Evolutionary conservation across 2,888 invertebrate species (phyloP).

Genomic region (Caenorhabditis sp.): DNA sequence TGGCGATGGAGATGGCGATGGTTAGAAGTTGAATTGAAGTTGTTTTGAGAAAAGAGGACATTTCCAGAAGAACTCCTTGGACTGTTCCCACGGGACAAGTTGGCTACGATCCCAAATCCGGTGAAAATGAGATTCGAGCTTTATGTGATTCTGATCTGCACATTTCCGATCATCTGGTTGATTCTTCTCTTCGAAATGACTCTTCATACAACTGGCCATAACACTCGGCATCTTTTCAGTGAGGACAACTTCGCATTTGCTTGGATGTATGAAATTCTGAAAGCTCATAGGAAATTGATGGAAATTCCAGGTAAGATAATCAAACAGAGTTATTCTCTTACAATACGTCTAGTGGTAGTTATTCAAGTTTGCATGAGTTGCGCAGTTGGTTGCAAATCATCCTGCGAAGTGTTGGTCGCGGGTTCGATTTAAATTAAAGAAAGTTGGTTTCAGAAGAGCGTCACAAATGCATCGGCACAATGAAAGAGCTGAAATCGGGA

Average conservation of each 20-base stretch:
- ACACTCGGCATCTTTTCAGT: constrained; percentile 27
- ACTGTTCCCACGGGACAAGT: constrained; percentile 39
- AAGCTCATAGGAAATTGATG: constrained; percentile 34
- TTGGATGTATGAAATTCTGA: constrained; percentile 47
- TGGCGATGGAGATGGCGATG: constrained; percentile 20
- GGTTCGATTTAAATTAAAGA: no score
- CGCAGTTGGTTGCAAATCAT: no score
- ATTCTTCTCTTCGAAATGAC: constrained; percentile 37
- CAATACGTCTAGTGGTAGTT: no score
- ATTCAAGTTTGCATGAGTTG: no score
- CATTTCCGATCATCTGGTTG: constrained; percentile 18
- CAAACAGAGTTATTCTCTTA: no score
- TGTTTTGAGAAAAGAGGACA: neutral
- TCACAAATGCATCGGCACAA: constrained; percentile 50
- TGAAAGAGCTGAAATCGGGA: constrained; percentile 37
- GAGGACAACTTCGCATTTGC: constrained; percentile 36
- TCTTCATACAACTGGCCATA: constrained; percentile 34
- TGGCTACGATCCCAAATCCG: constrained; percentile 27
- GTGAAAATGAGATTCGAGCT: constrained; percentile 14
- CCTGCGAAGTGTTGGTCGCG: no score
- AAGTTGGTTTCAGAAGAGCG: constrained; percentile 38
- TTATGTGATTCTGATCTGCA: constrained; percentile 29
- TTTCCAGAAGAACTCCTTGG: constrained; percentile 48
- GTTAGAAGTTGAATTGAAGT: neutral
- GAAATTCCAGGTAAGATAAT: constrained; percentile 25